A percentile compares a stretch with the other conserved stretches of the same genome.
These are phyloP conservation scores for Contarinia nasturtii DNA, from an alignment of 1,140 invertebrate genomes.

Conservation along the genomic window DNA sequence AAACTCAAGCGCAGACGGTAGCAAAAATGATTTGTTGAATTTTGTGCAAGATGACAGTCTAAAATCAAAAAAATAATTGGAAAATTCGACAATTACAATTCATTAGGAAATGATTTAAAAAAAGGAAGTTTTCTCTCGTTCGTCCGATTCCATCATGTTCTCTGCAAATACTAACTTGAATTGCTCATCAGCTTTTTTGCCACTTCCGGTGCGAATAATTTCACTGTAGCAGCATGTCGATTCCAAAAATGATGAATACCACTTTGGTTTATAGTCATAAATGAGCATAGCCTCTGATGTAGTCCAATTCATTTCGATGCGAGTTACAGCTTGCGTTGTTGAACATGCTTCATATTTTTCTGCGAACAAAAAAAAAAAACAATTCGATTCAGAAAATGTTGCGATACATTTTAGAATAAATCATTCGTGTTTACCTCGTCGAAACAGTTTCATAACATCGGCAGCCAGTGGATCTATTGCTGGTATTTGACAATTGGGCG, in stretches of 20 bases:
- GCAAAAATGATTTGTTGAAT: slow-evolving; percentile 13
- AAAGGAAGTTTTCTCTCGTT: too few species aligned
- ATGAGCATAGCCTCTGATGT: slow-evolving; percentile 13
- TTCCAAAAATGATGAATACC: slow-evolving; percentile 12
- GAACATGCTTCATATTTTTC: slow-evolving; percentile 35
- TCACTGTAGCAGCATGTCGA: slow-evolving; percentile 32
- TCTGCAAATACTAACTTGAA: slow-evolving; percentile 33
- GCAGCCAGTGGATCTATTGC: slow-evolving; percentile 44
- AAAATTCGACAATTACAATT: too few species aligned
- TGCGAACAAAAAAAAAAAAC: background rate
- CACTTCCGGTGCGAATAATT: slow-evolving; percentile 19
- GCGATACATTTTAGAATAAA: too few species aligned
- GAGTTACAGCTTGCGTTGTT: slow-evolving; percentile 25
- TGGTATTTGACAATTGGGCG: slow-evolving; percentile 44
- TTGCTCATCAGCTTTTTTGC: slow-evolving; percentile 20
- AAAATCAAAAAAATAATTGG: background rate
- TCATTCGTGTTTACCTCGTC: slow-evolving; percentile 11
- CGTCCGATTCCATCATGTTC: too few species aligned
- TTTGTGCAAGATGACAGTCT: slow-evolving; percentile 11
- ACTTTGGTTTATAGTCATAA: slow-evolving; percentile 14
- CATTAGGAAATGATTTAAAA: too few species aligned
- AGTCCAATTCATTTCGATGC: slow-evolving; percentile 16
- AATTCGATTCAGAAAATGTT: too few species aligned
- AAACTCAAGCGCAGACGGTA: slow-evolving; percentile 21
- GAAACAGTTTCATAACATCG: slow-evolving; percentile 38